Evolutionary conservation across 2,113 vertebrate genomes (phyloP).

Genomic region (Cyprinodon brontotheroides): DNA sequence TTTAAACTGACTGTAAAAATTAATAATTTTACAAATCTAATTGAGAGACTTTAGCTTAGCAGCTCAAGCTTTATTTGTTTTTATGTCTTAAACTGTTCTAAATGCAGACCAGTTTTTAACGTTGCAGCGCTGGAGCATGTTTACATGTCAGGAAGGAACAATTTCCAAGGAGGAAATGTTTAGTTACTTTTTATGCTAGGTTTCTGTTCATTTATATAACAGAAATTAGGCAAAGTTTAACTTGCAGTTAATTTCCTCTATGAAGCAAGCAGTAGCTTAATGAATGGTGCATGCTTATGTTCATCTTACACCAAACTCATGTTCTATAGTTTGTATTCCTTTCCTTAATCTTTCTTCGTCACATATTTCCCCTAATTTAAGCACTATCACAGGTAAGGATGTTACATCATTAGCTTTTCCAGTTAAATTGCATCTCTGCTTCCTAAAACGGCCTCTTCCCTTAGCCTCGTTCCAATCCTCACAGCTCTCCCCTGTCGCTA

Average conservation of each 20-base stretch:
- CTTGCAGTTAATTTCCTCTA: neutral
- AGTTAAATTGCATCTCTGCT: neutral
- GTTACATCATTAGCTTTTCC: slow-evolving; percentile 14
- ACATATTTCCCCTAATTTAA: slow-evolving; percentile 16
- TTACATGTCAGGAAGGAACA: neutral
- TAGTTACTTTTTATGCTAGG: neutral
- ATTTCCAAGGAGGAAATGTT: neutral
- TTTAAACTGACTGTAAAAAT: neutral
- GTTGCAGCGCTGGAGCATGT: neutral
- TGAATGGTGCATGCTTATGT: neutral
- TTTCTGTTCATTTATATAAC: neutral
- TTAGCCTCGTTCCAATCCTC: slow-evolving; percentile 2
- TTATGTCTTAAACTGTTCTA: neutral
- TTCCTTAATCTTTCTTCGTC: slow-evolving; percentile 3
- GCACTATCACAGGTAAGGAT: neutral
- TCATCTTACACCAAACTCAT: too few species aligned
- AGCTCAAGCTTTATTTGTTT: neutral
- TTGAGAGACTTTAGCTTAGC: neutral
- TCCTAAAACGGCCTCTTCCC: neutral
- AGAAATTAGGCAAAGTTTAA: neutral
- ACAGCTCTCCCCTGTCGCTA: slow-evolving; percentile 13
- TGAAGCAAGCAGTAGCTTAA: neutral
- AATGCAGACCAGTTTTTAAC: neutral
- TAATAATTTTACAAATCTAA: neutral
- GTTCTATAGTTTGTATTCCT: neutral